These are phyloP conservation scores for Drosophila willistoni DNA, from an alignment of 1,140 invertebrate species.

Conservation along the genomic window DNA sequence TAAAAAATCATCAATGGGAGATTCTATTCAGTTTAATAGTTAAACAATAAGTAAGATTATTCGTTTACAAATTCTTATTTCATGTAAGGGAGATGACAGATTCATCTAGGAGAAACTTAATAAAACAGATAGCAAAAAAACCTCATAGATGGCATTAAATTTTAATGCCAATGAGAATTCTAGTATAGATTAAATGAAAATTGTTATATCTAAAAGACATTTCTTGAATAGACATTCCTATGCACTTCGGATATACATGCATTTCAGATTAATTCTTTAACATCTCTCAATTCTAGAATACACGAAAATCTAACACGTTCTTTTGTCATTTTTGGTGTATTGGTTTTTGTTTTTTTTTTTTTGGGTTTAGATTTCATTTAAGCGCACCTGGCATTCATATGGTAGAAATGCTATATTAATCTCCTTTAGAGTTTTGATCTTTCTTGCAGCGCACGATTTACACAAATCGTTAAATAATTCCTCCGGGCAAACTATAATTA, in stretches of 20 bases:
- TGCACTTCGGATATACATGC: not conserved
- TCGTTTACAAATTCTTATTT: too few species aligned
- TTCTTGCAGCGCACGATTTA: slow-evolving; percentile 96
- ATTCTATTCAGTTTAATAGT: too few species aligned
- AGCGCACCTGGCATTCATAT: slow-evolving; percentile 97
- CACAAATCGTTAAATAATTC: slow-evolving; percentile 97
- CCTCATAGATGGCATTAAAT: too few species aligned
- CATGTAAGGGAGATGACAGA: too few species aligned
- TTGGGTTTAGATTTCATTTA: slow-evolving; percentile 31
- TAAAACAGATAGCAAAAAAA: too few species aligned
- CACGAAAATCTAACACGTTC: slow-evolving; percentile 7
- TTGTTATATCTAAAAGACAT: too few species aligned
- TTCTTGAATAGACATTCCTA: too few species aligned
- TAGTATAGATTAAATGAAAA: too few species aligned
- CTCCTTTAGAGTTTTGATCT: slow-evolving; percentile 99
- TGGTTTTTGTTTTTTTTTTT: slow-evolving; percentile 27
- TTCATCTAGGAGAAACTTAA: too few species aligned
- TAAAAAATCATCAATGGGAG: not conserved
- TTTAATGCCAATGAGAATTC: too few species aligned
- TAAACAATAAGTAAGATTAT: too few species aligned
- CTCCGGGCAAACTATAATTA: slow-evolving; percentile 91
- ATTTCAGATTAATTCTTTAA: not conserved
- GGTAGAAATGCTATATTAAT: slow-evolving; percentile 99
- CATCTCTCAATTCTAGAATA: slow-evolving; percentile 1
- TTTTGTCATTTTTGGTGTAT: slow-evolving; percentile 3